phyloP scores from a whole-genome alignment of 2,888 invertebrate species.

The Ophioninae sp. region DNA sequence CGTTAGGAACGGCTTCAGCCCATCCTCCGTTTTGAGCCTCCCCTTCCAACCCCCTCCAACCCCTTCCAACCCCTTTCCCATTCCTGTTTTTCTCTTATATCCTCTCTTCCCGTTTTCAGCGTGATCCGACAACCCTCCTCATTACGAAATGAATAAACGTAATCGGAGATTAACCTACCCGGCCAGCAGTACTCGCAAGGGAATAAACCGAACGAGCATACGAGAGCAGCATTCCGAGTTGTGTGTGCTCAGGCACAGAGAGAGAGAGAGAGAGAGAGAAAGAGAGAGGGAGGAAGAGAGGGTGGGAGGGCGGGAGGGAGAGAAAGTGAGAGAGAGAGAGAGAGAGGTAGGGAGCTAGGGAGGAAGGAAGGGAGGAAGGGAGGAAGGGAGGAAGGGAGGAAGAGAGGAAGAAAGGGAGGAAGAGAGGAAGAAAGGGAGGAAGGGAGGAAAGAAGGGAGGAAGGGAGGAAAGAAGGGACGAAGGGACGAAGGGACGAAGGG shows the following conservation, averaged over 20 bases:
- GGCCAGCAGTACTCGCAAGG: conserved; percentile 20
- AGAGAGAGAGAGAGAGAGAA: conserved; percentile 4
- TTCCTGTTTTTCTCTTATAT: conserved; percentile 4
- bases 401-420: too few species aligned
- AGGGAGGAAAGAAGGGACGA: too few species aligned
- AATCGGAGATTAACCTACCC: conserved; percentile 62
- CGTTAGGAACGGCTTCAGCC: not conserved
- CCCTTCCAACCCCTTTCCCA: too few species aligned
- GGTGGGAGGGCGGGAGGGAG: not conserved
- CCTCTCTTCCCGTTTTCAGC: conserved; percentile 11
- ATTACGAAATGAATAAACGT: conserved; percentile 64
- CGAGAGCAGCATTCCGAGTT: conserved; percentile 26
- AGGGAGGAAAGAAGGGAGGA: too few species aligned
- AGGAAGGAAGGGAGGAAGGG: too few species aligned
- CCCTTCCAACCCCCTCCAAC: too few species aligned
- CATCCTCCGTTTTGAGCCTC: too few species aligned
- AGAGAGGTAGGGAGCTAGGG: too few species aligned
- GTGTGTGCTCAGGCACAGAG: conserved; percentile 20
- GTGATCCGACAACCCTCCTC: conserved; percentile 56
- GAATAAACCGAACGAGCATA: conserved; percentile 27
- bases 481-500: too few species aligned
- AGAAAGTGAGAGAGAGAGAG: not conserved
- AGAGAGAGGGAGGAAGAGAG: not conserved
- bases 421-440: too few species aligned
- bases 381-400: too few species aligned